phyloP scores from a whole-genome alignment of 2,113 vertebrate genomes.

The Ondatra zibethicus region DNA sequence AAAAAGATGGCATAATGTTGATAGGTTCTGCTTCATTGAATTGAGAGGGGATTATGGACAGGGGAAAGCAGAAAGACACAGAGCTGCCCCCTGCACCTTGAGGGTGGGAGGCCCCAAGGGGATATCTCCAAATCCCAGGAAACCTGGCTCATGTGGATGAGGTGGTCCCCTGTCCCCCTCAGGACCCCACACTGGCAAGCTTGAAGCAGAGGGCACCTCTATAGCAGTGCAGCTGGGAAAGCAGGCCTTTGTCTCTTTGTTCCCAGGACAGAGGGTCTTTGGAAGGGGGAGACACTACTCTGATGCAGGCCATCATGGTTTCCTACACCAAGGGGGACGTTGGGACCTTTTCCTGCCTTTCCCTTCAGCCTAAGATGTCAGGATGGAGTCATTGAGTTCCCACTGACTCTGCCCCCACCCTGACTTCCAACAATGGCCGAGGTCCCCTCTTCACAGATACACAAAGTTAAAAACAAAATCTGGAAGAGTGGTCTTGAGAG shows the following conservation, averaged over 20 bases:
- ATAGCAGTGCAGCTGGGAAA: accelerated
- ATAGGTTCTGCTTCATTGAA: not conserved
- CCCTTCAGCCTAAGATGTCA: not conserved
- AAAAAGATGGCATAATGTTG: not conserved
- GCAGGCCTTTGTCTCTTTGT: accelerated
- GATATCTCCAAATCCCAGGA: too few species aligned
- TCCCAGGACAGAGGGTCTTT: not conserved
- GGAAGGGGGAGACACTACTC: accelerated
- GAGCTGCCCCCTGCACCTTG: accelerated
- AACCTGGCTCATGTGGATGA: not conserved
- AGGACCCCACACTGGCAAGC: not conserved
- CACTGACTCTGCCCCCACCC: not conserved
- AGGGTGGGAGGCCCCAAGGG: accelerated
- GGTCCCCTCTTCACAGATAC: not conserved
- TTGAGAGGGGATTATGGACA: not conserved
- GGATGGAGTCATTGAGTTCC: not conserved
- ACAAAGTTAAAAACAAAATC: too few species aligned
- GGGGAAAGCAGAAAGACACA: accelerated
- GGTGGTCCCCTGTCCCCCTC: not conserved
- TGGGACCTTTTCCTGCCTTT: not conserved
- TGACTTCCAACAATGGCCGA: not conserved
- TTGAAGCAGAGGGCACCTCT: accelerated
- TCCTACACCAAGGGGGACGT: accelerated
- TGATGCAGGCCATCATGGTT: not conserved
- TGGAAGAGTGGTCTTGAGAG: accelerated